Percentiles rank a stretch among this genome's conserved stretches.
These are phyloP conservation scores for Cotesia congregata DNA, from an alignment of 2,888 invertebrate genomes.

Conservation along the genomic window DNA sequence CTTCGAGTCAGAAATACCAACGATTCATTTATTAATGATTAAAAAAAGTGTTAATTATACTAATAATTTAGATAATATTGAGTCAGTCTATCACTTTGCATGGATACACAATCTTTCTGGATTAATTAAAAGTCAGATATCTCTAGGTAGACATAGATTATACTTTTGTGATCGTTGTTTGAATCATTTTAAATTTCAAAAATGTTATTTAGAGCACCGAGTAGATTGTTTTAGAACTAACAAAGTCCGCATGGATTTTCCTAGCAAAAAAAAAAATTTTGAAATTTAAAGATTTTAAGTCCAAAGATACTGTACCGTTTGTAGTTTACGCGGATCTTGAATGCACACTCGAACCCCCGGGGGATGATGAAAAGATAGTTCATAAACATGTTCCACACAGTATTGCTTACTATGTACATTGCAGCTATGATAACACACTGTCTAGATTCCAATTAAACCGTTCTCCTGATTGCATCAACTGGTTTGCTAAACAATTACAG, in stretches of 20 bases:
- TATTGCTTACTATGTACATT: no score
- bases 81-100: not conserved
- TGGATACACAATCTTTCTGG: not conserved
- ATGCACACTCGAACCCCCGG: constrained; percentile 36
- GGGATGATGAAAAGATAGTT: not conserved
- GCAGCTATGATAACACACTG: no score
- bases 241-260: constrained; percentile 9
- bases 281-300: constrained; percentile 39
- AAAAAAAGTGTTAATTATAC: no score
- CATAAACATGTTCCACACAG: no score
- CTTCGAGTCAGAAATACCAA: no score
- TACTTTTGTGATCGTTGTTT: not conserved
- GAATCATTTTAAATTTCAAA: not conserved
- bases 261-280: not conserved
- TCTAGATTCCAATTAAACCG: no score
- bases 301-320: constrained; percentile 41
- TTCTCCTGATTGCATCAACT: not conserved
- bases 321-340: constrained; percentile 44
- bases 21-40: no score
- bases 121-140: not conserved
- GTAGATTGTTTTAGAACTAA: not conserved
- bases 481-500: constrained; percentile 29
- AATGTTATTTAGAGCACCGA: not conserved
- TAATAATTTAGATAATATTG: no score
- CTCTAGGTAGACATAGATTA: not conserved